Conservation (phyloP, 1,140 invertebrate genomes). For the Penaeus japonicus region DNA sequence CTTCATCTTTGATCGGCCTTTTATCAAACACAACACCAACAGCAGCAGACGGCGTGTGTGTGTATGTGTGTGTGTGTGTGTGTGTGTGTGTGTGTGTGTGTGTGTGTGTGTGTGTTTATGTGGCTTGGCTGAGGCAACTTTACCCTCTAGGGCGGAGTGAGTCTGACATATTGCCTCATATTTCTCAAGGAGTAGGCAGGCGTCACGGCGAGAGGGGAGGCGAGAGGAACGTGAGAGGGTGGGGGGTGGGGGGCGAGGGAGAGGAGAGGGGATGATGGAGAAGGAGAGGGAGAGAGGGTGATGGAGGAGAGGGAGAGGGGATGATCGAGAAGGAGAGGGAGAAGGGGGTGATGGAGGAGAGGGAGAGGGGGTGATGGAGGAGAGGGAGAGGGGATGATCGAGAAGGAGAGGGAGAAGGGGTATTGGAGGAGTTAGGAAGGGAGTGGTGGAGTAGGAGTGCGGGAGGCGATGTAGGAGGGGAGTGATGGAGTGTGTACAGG, state of each 20-base stretch:
- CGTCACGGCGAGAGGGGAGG: constrained; percentile 23
- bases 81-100: too few species aligned
- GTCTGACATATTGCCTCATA: constrained; percentile 49
- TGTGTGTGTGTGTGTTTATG: too few species aligned
- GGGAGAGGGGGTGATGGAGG: background rate
- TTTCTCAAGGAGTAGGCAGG: constrained; percentile 51
- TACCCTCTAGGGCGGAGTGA: constrained; percentile 47
- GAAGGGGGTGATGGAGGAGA: background rate
- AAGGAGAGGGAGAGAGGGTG: background rate
- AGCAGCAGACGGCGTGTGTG: too few species aligned
- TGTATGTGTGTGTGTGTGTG: too few species aligned
- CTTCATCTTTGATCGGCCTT: too few species aligned
- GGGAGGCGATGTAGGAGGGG: background rate
- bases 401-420: background rate
- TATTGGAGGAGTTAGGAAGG: background rate
- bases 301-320: background rate
- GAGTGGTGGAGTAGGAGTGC: background rate
- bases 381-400: background rate
- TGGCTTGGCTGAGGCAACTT: constrained; percentile 29
- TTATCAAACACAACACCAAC: too few species aligned
- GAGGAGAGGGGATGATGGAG: background rate
- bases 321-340: background rate
- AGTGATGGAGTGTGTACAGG: background rate
- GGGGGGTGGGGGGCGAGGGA: background rate
- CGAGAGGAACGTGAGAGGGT: constrained; percentile 10